A percentile compares a stretch with the other conserved stretches of the same genome.
Evolutionary conservation across 2,888 invertebrate species (phyloP).

Genomic region (Melieria crassipennis): DNA sequence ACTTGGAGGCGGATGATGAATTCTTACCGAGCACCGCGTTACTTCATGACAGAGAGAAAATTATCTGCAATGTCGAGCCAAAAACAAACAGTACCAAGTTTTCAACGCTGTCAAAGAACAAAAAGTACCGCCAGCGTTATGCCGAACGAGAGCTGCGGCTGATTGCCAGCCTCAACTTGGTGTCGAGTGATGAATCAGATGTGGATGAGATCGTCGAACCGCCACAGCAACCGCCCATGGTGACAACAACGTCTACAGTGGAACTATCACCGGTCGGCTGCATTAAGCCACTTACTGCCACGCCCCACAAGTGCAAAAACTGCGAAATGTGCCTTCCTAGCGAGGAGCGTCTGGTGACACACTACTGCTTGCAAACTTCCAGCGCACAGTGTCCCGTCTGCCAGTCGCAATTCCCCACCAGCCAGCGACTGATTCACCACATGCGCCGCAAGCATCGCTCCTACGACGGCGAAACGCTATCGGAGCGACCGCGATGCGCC

Average conservation of each 20-base stretch:
- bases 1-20: slow-evolving; percentile 41
- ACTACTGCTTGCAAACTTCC: slow-evolving; percentile 26
- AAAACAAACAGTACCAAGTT: slow-evolving; percentile 12
- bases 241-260: background rate
- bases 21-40: background rate
- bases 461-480: slow-evolving; percentile 41
- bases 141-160: slow-evolving; percentile 41
- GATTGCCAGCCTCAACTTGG: slow-evolving; percentile 43
- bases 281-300: background rate
- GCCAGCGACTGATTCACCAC: slow-evolving; percentile 44
- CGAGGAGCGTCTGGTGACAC: slow-evolving; percentile 35
- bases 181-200: slow-evolving; percentile 45
- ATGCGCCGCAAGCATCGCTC: slow-evolving; percentile 46
- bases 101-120: slow-evolving; percentile 15
- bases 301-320: slow-evolving; percentile 21
- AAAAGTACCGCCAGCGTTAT: slow-evolving; percentile 38
- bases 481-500: slow-evolving; percentile 41
- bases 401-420: slow-evolving; percentile 35
- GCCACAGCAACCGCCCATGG: background rate
- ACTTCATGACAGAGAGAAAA: slow-evolving; percentile 41
- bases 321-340: slow-evolving; percentile 35
- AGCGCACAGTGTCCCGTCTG: slow-evolving; percentile 43
- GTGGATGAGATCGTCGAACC: background rate
- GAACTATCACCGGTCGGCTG: slow-evolving; percentile 1
- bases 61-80: slow-evolving; percentile 40